Evolutionary conservation across 2,888 invertebrate species (phyloP), one percentile per base, ranked within the genome.

Genomic region (Hypselothyrea guttata): DNA sequence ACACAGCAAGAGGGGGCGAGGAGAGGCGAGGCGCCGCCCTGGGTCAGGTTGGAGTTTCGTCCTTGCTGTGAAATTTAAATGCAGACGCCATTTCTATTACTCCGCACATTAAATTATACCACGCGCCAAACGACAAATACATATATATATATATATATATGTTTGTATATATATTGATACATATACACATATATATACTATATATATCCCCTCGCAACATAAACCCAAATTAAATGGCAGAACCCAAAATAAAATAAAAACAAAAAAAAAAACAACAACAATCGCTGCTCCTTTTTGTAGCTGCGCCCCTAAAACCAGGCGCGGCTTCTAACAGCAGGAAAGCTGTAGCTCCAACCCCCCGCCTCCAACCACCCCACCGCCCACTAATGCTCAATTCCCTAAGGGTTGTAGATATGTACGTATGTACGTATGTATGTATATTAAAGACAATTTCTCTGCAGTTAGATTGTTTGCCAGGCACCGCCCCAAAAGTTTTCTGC

Each of bases 21-120:
- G 3, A 22, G 22, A 22, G 22, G 22, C 22, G 30, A 40, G 64
- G 15, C 67, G 65, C 16, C 71, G 49, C 60, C 60, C 71, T 52
- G 46, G 9, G 37, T 38, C 34, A 34, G 34, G 53, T 67, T 66
- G 35, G 30, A 67, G 69, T 64, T 69, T 60, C 75, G 75, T 71
- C 73, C 70, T 73, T 71, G 75, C 70, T 64, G 64, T 58, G 60
- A 67, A 82, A 82, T 84, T 84, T 82, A 79, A 79, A 84, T 71
- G 83, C 64, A 82, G 83, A 82, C 84, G 83, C 82, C 84, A 78
- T 78, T 78, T 78, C 84, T 84, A 78, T 78, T 78, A 77, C 65
- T 68, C 75, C 71, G 37, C 84, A 78, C 84, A 84, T 78, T 78
- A 78, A 78, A 78, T 84, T 78, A 74, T 71, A 84, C 38, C 65